phyloP scores from a whole-genome alignment of 2,888 invertebrate species.

The Cerastis rubricosa region DNA sequence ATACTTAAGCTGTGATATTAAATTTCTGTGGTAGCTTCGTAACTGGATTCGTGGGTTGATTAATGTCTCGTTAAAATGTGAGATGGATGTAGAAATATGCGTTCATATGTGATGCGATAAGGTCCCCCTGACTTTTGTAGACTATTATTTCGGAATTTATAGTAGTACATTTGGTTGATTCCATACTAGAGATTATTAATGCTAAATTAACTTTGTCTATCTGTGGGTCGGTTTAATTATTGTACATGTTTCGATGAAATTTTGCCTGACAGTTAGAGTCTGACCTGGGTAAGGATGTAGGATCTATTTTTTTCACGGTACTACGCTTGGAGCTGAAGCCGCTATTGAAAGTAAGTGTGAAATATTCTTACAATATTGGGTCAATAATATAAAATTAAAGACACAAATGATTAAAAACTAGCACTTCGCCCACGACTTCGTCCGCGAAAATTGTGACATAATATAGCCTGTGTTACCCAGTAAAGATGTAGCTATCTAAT shows the following conservation, averaged over 20 bases:
- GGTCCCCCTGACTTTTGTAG: background rate
- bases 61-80: conserved; percentile 13
- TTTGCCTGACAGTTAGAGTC: background rate
- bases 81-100: background rate
- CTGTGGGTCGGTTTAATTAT: background rate
- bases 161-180: no score
- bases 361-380: background rate
- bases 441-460: no score
- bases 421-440: no score
- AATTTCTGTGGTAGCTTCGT: conserved; percentile 47
- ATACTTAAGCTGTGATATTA: conserved; percentile 60
- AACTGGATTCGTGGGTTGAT: conserved; percentile 30
- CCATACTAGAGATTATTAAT: background rate
- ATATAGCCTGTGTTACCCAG: no score
- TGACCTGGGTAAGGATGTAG: background rate
- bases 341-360: background rate
- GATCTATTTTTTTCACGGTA: background rate
- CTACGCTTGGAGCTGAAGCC: background rate
- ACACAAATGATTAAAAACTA: background rate
- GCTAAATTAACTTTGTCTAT: background rate
- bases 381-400: background rate
- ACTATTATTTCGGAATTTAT: background rate
- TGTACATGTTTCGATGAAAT: background rate
- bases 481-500: no score
- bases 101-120: background rate